These are phyloP conservation scores for Apistogramma diplotaenia DNA, from an alignment of 2,113 vertebrate genomes.

Conservation along the genomic window DNA sequence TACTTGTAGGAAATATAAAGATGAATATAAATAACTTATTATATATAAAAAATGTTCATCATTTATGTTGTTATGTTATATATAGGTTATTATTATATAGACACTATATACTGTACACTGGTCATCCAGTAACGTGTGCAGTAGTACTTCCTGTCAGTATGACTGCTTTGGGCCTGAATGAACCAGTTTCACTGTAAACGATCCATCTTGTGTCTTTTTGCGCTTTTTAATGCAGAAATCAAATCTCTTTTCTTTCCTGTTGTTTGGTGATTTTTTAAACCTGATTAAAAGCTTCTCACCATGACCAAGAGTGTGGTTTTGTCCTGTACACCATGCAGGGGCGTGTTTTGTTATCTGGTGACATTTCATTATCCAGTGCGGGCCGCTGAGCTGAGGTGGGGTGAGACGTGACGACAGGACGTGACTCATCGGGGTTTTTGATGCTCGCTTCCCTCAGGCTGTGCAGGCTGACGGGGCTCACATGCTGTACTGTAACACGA, in stretches of 20 bases:
- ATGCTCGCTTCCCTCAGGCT: too few relatives aligned
- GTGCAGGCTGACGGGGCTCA: too few relatives aligned
- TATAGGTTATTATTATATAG: too few relatives aligned
- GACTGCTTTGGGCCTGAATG: fast-evolving
- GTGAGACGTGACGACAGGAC: neutral
- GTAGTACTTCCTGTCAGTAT: fast-evolving
- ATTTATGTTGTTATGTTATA: too few relatives aligned
- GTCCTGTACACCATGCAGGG: neutral
- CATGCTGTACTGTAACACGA: too few relatives aligned
- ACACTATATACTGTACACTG: too few relatives aligned
- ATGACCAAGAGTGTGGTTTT: fast-evolving
- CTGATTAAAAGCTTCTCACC: neutral
- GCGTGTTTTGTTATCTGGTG: neutral
- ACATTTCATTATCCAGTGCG: neutral
- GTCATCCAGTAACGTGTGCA: neutral
- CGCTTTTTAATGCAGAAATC: neutral
- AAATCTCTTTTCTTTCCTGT: neutral
- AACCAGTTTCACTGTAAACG: too few relatives aligned
- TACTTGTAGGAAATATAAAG: neutral
- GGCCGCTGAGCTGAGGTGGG: fast-evolving
- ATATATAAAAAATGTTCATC: neutral
- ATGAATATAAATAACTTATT: neutral
- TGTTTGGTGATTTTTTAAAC: fast-evolving
- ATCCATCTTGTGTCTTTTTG: too few relatives aligned
- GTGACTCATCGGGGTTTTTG: neutral